A percentile compares a stretch with the other conserved stretches of the same genome.
Conservation (phyloP, 2,797 vertebrate species). For the Trachurus trachurus region DNA sequence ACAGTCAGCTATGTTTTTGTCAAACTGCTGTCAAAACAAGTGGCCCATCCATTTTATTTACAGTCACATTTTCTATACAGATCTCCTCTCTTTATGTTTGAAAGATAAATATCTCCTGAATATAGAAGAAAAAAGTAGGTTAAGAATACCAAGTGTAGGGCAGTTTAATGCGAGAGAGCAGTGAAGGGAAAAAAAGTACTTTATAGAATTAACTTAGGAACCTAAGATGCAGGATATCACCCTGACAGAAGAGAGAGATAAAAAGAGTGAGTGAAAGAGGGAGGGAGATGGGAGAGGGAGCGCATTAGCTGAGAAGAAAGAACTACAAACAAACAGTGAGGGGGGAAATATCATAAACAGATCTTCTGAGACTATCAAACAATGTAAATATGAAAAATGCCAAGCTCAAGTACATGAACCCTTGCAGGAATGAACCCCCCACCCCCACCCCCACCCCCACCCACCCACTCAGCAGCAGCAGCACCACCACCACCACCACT, state of each 20-base stretch:
- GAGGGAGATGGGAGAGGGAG: conserved; percentile 28
- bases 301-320: conserved; percentile 66
- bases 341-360: conserved; percentile 71
- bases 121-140: neutral
- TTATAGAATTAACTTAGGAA: conserved; percentile 29
- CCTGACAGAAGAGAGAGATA: conserved; percentile 45
- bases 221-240: conserved; percentile 23
- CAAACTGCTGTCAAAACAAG: conserved; percentile 44
- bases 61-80: neutral
- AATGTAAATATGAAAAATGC: conserved; percentile 79
- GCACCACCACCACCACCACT: conserved; percentile 4
- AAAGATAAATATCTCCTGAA: conserved; percentile 6
- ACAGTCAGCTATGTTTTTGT: conserved; percentile 31
- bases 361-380: conserved; percentile 68
- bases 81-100: neutral
- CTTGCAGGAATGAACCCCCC: conserved; percentile 52
- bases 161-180: conserved; percentile 3
- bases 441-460: neutral
- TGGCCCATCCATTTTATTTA: conserved; percentile 22
- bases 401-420: conserved; percentile 71
- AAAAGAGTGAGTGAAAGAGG: conserved; percentile 28
- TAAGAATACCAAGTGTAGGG: neutral
- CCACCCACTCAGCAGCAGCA: conserved; percentile 7
- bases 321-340: conserved; percentile 72
- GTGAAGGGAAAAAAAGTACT: neutral